Evolutionary conservation across 1,140 invertebrate species (phyloP).

Genomic region (Reticulitermes speratus): DNA sequence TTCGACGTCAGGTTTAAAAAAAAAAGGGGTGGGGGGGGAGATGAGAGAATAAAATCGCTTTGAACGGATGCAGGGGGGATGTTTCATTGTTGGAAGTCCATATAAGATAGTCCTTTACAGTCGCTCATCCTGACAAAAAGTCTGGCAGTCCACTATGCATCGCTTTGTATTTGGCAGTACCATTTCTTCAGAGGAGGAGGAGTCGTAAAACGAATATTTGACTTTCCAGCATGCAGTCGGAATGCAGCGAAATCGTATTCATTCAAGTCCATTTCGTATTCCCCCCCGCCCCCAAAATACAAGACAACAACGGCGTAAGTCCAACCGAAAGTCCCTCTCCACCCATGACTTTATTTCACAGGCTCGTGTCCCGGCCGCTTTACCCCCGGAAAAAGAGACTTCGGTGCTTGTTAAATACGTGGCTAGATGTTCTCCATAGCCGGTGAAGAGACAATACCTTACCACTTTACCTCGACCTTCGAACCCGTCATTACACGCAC

Average conservation of each 20-base stretch:
- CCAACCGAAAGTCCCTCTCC: not conserved
- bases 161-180: not conserved
- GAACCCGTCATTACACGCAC: no score
- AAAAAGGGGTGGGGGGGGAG: not conserved
- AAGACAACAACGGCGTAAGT: not conserved
- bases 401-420: no score
- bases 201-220: not conserved
- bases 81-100: not conserved
- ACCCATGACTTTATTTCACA: no score
- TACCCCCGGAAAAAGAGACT: no score
- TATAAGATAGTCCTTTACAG: not conserved
- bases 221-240: not conserved
- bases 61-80: not conserved
- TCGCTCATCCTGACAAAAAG: not conserved
- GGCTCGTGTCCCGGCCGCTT: no score
- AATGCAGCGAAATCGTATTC: not conserved
- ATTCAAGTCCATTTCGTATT: not conserved
- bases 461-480: no score
- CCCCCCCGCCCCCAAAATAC: not conserved
- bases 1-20: conserved; percentile 7
- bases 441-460: no score
- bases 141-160: not conserved
- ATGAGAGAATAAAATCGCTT: not conserved
- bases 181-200: not conserved
- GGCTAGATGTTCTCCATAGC: no score